These are phyloP conservation scores for Charaxes varanes DNA, from an alignment of 1,140 invertebrate species.

Conservation along the genomic window DNA sequence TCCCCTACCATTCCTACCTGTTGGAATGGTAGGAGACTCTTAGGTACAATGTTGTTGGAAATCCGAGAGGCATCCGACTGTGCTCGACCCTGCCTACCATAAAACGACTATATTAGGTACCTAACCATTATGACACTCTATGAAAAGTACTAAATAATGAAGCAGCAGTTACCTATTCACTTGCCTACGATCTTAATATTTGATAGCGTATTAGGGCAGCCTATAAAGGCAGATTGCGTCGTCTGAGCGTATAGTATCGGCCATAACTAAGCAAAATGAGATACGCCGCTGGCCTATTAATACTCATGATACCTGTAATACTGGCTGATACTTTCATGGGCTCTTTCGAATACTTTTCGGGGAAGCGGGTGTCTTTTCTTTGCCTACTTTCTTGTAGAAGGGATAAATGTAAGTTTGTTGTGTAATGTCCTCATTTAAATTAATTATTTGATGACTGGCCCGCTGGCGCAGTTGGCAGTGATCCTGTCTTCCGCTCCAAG, in stretches of 20 bases:
- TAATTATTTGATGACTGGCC: too few relatives aligned
- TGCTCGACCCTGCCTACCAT: too few relatives aligned
- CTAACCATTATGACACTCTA: too few relatives aligned
- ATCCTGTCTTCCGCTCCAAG: too few relatives aligned
- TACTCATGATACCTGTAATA: neutral
- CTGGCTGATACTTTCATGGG: constrained; percentile 4
- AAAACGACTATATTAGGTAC: too few relatives aligned
- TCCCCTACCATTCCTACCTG: too few relatives aligned
- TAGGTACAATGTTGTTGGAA: too few relatives aligned
- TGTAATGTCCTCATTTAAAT: neutral
- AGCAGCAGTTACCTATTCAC: neutral
- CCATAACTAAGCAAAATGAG: neutral
- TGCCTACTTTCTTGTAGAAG: constrained; percentile 22
- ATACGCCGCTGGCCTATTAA: neutral
- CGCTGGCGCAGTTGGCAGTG: too few relatives aligned
- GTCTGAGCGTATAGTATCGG: neutral
- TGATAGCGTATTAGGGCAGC: neutral
- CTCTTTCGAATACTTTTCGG: constrained; percentile 21
- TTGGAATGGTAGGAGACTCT: too few relatives aligned
- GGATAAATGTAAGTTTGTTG: constrained; percentile 1
- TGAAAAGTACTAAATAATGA: too few relatives aligned
- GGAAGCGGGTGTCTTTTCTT: constrained; percentile 15
- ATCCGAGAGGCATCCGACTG: too few relatives aligned
- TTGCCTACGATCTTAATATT: constrained; percentile 5
- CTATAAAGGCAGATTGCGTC: neutral